A percentile compares a stretch with the other conserved stretches of the same genome.
These are phyloP conservation scores for Kryptolebias marmoratus DNA, from an alignment of 2,113 vertebrate genomes.

Conservation along the genomic window DNA sequence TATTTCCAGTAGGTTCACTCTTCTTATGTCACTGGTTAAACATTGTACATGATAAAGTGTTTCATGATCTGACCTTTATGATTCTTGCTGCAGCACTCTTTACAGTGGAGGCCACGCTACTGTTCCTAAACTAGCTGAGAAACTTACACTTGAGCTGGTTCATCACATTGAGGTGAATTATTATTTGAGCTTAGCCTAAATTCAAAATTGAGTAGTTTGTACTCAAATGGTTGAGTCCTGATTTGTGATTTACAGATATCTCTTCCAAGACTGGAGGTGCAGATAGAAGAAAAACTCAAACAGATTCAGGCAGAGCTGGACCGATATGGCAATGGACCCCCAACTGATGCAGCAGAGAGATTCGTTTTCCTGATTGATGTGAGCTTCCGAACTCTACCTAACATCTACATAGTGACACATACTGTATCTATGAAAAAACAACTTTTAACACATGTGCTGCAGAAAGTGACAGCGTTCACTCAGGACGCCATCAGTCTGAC, in stretches of 20 bases:
- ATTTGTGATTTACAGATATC: slow-evolving; percentile 61
- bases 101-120: slow-evolving; percentile 72
- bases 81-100: slow-evolving; percentile 59
- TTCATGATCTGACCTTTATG: not conserved
- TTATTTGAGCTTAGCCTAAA: not conserved
- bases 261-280: slow-evolving; percentile 75
- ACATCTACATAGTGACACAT: not conserved
- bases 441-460: slow-evolving; percentile 10
- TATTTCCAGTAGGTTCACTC: slow-evolving; percentile 78
- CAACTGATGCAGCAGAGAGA: slow-evolving; percentile 62
- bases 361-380: slow-evolving; percentile 76
- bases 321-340: slow-evolving; percentile 74
- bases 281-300: slow-evolving; percentile 76
- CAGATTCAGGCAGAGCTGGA: slow-evolving; percentile 73
- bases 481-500: slow-evolving; percentile 68
- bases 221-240: not conserved
- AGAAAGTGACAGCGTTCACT: slow-evolving; percentile 86
- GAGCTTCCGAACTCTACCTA: slow-evolving; percentile 20
- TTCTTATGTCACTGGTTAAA: not conserved
- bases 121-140: slow-evolving; percentile 79
- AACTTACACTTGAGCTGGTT: slow-evolving; percentile 80
- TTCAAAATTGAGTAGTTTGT: not conserved
- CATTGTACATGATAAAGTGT: not conserved
- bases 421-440: not conserved
- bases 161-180: slow-evolving; percentile 76